Conservation (phyloP, 2,888 invertebrate genomes). For the Nemapogon koenigi region DNA sequence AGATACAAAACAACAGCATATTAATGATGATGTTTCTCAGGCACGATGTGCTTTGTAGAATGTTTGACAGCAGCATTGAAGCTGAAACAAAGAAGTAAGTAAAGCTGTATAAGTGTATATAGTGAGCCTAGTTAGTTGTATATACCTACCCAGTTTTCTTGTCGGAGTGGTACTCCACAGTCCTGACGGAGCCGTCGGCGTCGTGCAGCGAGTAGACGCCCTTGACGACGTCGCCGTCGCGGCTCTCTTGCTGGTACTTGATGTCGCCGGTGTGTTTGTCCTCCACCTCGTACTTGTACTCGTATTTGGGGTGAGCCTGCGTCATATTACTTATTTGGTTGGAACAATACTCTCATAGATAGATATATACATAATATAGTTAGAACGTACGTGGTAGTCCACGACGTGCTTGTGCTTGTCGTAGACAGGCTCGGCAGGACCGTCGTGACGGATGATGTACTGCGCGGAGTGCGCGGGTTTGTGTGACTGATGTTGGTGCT, state of each 20-base stretch:
- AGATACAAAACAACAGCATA: no score
- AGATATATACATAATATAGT: no score
- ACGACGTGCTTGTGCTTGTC: conserved; percentile 28
- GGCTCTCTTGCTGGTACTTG: conserved; percentile 58
- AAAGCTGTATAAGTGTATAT: no score
- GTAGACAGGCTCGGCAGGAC: conserved; percentile 19
- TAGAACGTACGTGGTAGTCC: conserved; percentile 31
- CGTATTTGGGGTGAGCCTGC: conserved; percentile 57
- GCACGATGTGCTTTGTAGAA: no score
- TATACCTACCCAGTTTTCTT: conserved; percentile 48
- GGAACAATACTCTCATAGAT: not conserved
- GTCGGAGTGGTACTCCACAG: conserved; percentile 60
- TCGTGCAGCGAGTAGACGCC: conserved; percentile 67
- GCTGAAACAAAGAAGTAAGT: no score
- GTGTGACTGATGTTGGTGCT: conserved; percentile 23
- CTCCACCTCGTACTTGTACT: conserved; percentile 55
- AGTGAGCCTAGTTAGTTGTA: no score
- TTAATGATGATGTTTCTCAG: no score
- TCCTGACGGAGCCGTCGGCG: conserved; percentile 61
- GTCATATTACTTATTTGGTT: conserved; percentile 4
- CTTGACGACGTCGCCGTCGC: conserved; percentile 62
- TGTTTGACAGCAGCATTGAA: no score
- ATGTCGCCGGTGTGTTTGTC: conserved; percentile 64
- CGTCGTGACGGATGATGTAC: conserved; percentile 9
- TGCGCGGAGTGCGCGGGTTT: conserved; percentile 15